Evolutionary conservation across 2,888 invertebrate species (phyloP), one percentile per base, ranked within the genome.

Genomic region (Dromius quadrimaculatus): DNA sequence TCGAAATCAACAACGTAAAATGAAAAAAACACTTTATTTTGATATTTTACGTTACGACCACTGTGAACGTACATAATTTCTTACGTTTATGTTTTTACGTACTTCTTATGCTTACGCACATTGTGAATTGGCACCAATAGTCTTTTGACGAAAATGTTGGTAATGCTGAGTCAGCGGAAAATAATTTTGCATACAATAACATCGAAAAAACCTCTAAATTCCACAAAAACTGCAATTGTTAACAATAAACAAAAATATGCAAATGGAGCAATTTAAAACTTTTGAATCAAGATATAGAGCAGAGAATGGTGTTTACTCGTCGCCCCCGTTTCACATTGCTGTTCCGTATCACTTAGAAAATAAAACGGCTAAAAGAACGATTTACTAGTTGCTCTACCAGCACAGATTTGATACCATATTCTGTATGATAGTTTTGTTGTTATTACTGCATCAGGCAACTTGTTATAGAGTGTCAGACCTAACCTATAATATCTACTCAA

Each of bases 271-370:
- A 45, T 65, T 65, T 63, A 28, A n/a, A 23, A 63, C 41, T 23
- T 15, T n/a, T 64, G 19, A 11, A 34, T 13, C 34, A 54, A 36
- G 28, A 61, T 61, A 23, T 63, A 63, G 63, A 41, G 63, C 63
- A 63, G 38, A 43, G 63, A 63, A 63, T 63, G 63, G 43, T 43
- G 43, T 45, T 45, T 28, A 45, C 23, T 23, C 62, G 43, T 11
- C 63, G 63, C 17, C 63, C 63, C 45, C 43, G 63, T 43, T 63
- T 28, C 63, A 6, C 34, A 15, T 28, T 22, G 50, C 38, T 54
- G 66, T 66, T 66, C 66, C 66, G 66, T 66, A 19, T 66, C 66
- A 66, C 54, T 54, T 66, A 22, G 54, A 50, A 65, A 20, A 28
- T 45, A 65, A 65, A 54, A 50, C 47, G 32, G 32, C 13, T 57